Conservation (phyloP, 2,797 vertebrate species). For the Micrastur ruficollis region DNA sequence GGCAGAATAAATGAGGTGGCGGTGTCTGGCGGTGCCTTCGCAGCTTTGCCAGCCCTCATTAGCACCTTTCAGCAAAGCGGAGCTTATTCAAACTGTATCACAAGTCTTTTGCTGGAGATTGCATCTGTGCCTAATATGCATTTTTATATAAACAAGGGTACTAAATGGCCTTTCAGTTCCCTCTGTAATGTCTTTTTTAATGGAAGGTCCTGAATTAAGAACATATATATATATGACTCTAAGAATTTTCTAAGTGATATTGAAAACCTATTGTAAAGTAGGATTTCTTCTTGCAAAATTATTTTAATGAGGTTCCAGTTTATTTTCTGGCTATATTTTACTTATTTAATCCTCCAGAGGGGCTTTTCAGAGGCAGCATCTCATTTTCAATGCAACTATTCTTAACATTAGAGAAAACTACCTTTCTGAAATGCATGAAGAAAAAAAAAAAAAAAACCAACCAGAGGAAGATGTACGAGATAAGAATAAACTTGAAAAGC, state of each 20-base stretch:
- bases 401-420: conserved; percentile 54
- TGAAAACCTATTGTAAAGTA: conserved; percentile 41
- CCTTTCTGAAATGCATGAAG: conserved; percentile 58
- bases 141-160: conserved; percentile 59
- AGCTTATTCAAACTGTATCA: not conserved
- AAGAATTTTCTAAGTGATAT: conserved; percentile 58
- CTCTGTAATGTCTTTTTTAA: conserved; percentile 62
- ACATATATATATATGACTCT: conserved; percentile 30
- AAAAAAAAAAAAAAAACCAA: not conserved
- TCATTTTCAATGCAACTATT: conserved; percentile 61
- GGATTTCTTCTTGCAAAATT: conserved; percentile 56
- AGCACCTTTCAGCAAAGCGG: conserved; percentile 43
- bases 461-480: conserved; percentile 57
- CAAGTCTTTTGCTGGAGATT: conserved; percentile 29
- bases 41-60: conserved; percentile 67
- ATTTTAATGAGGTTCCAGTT: conserved; percentile 65
- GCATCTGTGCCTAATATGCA: conserved; percentile 44
- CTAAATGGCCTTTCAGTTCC: conserved; percentile 51
- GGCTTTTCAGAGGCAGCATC: conserved; percentile 54
- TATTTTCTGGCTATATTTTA: conserved; percentile 65
- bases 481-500: conserved; percentile 66
- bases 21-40: conserved; percentile 14
- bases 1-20: not conserved
- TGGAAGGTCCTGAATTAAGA: conserved; percentile 61
- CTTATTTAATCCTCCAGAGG: conserved; percentile 63